A percentile compares a stretch with the other conserved stretches of the same genome.
These are phyloP conservation scores for Drosophila insularis DNA, from an alignment of 1,140 invertebrate genomes.

Conservation along the genomic window DNA sequence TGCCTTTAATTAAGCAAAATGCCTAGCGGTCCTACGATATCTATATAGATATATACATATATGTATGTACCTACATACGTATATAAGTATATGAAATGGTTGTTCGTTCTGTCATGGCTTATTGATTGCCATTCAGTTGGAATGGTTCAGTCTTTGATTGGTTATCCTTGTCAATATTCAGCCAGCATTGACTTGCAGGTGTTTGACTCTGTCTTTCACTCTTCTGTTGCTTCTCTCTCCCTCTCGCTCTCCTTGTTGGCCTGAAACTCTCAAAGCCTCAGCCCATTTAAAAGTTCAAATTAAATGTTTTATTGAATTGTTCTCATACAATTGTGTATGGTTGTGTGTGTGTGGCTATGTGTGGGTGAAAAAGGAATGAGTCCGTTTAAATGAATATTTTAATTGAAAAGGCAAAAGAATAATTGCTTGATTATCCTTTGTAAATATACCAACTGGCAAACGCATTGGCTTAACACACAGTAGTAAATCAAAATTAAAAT, in stretches of 20 bases:
- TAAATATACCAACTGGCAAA: not conserved
- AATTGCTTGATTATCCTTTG: constrained; percentile 9
- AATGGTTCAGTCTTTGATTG: constrained; percentile 61
- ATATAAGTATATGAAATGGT: not conserved
- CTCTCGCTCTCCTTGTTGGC: not conserved
- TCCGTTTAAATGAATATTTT: not conserved
- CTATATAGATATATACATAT: constrained; percentile 3
- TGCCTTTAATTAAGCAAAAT: constrained; percentile 75
- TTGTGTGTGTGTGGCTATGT: not conserved
- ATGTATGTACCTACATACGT: not conserved
- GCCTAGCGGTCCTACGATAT: constrained; percentile 39
- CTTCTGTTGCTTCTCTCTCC: too few relatives aligned
- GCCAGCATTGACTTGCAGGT: constrained; percentile 24
- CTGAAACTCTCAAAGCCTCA: not conserved
- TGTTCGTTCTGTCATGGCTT: constrained; percentile 52
- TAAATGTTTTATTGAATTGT: constrained; percentile 45
- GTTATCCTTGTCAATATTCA: constrained; percentile 36
- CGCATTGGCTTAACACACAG: not conserved
- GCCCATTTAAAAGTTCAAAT: constrained; percentile 44
- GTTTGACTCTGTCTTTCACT: constrained; percentile 3
- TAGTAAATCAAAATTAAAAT: not conserved
- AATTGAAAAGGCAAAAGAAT: constrained; percentile 2
- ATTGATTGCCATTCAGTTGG: constrained; percentile 65
- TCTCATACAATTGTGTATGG: not conserved
- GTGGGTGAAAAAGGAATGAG: not conserved